Conservation (phyloP, 2,888 invertebrate genomes). For the Pandemis heparana region DNA sequence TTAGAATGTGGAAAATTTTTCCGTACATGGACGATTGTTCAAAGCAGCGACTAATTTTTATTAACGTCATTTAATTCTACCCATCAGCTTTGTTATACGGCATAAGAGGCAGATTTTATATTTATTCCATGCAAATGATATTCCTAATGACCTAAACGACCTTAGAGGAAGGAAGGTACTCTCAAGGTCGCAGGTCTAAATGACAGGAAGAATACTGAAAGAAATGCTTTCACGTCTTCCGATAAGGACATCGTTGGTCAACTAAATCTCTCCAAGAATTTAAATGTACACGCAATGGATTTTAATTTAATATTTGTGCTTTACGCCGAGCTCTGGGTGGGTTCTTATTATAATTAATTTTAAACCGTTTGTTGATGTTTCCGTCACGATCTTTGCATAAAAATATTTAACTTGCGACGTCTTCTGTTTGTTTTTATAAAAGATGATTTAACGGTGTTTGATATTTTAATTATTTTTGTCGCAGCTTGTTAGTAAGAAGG, state of each 20-base stretch:
- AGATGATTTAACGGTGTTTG: constrained; percentile 3
- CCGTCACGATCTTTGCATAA: constrained; percentile 47
- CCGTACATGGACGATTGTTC: neutral
- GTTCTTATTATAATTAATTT: constrained; percentile 52
- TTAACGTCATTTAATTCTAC: neutral
- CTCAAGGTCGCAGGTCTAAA: constrained; percentile 4
- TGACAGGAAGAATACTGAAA: constrained; percentile 7
- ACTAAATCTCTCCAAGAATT: neutral
- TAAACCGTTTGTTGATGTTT: constrained; percentile 53
- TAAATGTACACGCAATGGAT: neutral
- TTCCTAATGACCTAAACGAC: constrained; percentile 21
- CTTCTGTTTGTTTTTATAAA: constrained; percentile 31
- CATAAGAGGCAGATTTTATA: neutral
- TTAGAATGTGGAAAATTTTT: neutral
- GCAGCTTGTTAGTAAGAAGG: neutral
- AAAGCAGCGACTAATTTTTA: neutral
- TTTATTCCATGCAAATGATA: constrained; percentile 7
- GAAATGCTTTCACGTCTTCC: constrained; percentile 6
- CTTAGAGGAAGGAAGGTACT: constrained; percentile 14
- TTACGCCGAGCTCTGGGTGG: constrained; percentile 3
- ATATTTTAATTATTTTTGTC: constrained; percentile 10
- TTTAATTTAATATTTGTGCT: constrained; percentile 14
- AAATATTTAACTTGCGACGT: constrained; percentile 32
- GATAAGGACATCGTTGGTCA: constrained; percentile 5
- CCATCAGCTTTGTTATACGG: neutral